Evolutionary conservation across 1,140 invertebrate species (phyloP).

Genomic region (Drosophila punjabiensis): DNA sequence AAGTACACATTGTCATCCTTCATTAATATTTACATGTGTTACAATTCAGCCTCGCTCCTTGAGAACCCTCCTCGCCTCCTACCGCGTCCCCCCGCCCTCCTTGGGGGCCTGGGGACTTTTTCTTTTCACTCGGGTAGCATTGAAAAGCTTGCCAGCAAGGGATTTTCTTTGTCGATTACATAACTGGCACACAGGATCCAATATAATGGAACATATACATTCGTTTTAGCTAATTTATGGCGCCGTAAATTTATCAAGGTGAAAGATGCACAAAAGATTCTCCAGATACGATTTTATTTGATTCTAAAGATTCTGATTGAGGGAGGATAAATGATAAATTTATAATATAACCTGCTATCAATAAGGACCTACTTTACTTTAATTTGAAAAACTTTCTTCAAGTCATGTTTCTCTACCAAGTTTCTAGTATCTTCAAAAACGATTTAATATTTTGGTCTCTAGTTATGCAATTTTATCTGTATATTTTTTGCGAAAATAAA

Average conservation of each 20-base stretch:
- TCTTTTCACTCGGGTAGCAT: conserved; percentile 44
- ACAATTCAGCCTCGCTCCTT: conserved; percentile 56
- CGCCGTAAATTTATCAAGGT: conserved; percentile 54
- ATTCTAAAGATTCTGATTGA: conserved; percentile 14
- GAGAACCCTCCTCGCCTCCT: conserved; percentile 2
- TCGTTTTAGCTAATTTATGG: conserved; percentile 34
- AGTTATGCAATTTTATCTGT: background rate
- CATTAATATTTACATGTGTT: conserved; percentile 80
- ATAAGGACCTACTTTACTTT: background rate
- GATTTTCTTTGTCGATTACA: conserved; percentile 51
- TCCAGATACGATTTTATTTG: conserved; percentile 14
- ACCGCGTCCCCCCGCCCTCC: background rate
- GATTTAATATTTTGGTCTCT: background rate
- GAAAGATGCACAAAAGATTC: conserved; percentile 29
- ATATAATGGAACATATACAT: conserved; percentile 34
- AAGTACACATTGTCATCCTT: conserved; percentile 81
- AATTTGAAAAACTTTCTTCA: background rate
- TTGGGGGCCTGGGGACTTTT: conserved; percentile 33
- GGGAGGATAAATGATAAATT: background rate
- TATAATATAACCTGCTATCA: conserved; percentile 1
- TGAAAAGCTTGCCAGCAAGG: conserved; percentile 48
- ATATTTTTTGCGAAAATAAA: conserved; percentile 4
- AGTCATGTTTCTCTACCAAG: background rate
- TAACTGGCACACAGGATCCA: conserved; percentile 49
- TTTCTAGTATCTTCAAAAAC: background rate